phyloP scores from a whole-genome alignment of 2,797 vertebrate species.

The Liasis olivaceus region DNA sequence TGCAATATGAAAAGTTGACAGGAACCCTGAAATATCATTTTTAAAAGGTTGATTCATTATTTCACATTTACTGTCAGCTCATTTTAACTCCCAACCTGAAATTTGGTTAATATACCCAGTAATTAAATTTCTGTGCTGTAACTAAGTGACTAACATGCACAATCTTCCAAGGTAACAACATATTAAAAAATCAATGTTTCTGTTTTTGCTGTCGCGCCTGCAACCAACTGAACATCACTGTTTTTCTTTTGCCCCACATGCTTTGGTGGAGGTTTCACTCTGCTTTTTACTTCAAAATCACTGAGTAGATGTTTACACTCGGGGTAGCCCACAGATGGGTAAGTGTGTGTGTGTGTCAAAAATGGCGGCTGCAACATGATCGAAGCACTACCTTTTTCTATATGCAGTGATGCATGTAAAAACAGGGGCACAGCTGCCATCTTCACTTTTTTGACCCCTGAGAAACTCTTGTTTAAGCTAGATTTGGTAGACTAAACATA shows the following conservation, averaged over 20 bases:
- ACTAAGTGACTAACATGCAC: background rate
- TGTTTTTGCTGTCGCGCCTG: background rate
- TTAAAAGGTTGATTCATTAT: slow-evolving; percentile 4
- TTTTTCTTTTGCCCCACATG: background rate
- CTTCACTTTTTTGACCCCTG: background rate
- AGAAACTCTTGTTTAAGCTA: background rate
- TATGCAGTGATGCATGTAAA: background rate
- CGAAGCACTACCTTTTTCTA: background rate
- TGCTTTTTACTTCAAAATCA: background rate
- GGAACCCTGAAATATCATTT: background rate
- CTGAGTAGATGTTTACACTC: background rate
- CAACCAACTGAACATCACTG: background rate
- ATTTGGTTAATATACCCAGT: slow-evolving; percentile 5
- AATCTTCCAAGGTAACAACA: background rate
- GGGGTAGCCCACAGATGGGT: background rate
- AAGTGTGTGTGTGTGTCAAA: background rate
- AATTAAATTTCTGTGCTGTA: background rate
- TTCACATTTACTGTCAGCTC: slow-evolving; percentile 2
- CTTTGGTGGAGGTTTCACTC: background rate
- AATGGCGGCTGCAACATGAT: background rate
- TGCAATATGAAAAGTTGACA: background rate
- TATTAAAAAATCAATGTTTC: background rate
- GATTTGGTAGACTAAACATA: background rate
- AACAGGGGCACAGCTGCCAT: background rate
- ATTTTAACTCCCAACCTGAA: background rate